These are phyloP conservation scores for Lasioglossum leucozonium DNA, from an alignment of 2,888 invertebrate species.

Conservation along the genomic window DNA sequence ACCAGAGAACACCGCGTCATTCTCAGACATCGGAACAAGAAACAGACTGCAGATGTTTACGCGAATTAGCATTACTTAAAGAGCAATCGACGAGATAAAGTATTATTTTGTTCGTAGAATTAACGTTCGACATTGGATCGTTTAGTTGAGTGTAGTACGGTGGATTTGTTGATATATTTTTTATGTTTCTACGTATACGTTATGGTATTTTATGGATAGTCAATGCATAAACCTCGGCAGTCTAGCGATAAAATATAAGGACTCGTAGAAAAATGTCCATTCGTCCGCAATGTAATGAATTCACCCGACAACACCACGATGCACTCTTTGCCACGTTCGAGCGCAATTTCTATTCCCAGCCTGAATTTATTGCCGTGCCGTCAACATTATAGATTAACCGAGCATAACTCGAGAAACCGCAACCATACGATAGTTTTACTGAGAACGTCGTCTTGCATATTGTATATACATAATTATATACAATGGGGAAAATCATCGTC, in stretches of 20 bases:
- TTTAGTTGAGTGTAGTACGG: neutral
- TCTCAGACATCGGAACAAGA: conserved; percentile 23
- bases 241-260: conserved; percentile 31
- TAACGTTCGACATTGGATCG: neutral
- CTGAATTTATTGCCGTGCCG: conserved; percentile 71
- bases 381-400: conserved; percentile 71
- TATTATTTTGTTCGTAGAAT: neutral
- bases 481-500: conserved; percentile 78
- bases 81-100: neutral
- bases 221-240: conserved; percentile 7
- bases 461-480: conserved; percentile 81
- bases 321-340: conserved; percentile 65
- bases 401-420: conserved; percentile 65
- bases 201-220: neutral
- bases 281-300: conserved; percentile 54
- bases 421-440: conserved; percentile 74
- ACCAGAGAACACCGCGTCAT: conserved; percentile 9
- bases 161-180: neutral
- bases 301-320: conserved; percentile 19
- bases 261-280: conserved; percentile 45
- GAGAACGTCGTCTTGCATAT: conserved; percentile 75
- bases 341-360: conserved; percentile 71
- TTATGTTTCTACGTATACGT: neutral
- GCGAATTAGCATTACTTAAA: neutral
- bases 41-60: conserved; percentile 7